Percentiles rank a stretch among this genome's conserved stretches.
Conservation (phyloP, 2,797 vertebrate genomes). For the Macroramphosus scolopax region DNA sequence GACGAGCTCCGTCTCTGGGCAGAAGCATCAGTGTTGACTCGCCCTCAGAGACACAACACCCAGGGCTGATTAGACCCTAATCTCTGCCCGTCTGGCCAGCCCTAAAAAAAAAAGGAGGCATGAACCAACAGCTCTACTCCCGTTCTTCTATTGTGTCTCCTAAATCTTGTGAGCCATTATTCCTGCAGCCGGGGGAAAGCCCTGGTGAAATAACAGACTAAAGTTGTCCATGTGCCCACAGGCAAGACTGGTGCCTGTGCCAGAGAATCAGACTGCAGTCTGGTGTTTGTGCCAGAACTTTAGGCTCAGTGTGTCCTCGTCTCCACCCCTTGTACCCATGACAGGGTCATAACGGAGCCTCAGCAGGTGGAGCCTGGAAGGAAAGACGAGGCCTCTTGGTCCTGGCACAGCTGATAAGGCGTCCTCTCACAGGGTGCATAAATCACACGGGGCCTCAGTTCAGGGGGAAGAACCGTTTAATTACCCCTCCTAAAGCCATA, state of each 20-base stretch:
- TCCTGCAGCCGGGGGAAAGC: constrained; percentile 48
- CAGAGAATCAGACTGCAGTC: constrained; percentile 56
- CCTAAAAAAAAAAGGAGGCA: constrained; percentile 49
- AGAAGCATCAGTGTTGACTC: constrained; percentile 40
- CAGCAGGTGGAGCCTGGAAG: constrained; percentile 44
- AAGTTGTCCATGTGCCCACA: constrained; percentile 55
- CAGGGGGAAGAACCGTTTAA: constrained; percentile 62
- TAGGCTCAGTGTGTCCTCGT: constrained; percentile 22
- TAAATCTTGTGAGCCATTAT: constrained; percentile 63
- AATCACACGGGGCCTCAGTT: constrained; percentile 58
- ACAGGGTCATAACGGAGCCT: constrained; percentile 56
- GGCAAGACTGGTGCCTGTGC: constrained; percentile 48
- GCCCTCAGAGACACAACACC: constrained; percentile 29
- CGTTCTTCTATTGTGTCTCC: constrained; percentile 53
- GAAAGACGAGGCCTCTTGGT: constrained; percentile 35
- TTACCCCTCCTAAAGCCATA: constrained; percentile 66
- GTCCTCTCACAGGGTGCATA: constrained; percentile 50
- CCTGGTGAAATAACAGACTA: constrained; percentile 54
- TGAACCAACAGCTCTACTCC: constrained; percentile 34
- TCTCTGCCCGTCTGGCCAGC: constrained; percentile 44
- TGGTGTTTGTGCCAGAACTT: constrained; percentile 49
- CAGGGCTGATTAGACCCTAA: constrained; percentile 36
- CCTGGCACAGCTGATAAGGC: constrained; percentile 50
- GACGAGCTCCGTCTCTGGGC: constrained; percentile 7
- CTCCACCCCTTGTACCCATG: constrained; percentile 53